Base-by-base conservation (phyloP, 2,797 vertebrate species). In the Chaetophractus vellerosus region DNA sequence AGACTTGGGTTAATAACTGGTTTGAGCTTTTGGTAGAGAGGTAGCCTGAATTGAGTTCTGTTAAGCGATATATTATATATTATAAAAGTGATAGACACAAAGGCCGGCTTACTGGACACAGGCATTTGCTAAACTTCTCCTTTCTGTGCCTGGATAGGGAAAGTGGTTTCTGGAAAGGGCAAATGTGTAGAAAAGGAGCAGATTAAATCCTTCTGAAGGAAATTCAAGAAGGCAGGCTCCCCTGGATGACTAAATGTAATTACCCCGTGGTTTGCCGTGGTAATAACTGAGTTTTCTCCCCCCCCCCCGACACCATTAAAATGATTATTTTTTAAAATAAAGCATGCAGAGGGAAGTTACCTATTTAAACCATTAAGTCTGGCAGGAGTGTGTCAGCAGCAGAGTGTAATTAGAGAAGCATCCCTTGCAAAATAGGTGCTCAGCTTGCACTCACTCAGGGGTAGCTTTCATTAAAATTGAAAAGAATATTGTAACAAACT, bases 231-330 rank as follows among this genome's bases (percentile, higher is more conserved):
- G 66, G 24, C 83, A 86, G 8, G 48, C 38, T 93, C 68, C 31
- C 48, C 48, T 41, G 90, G 55, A 68, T 75, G 52, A 71, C 45
- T 87, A 52, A 87, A 85, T 89, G 6, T 81, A 69, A 41, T 90
- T 61, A 84, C 55, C 24, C n/a, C 52, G 9, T 90, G 61, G 59
- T 85, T 86, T 57, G 3, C 11, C 41, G 18, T 82, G 52, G 50
- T 85, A 82, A 52, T 76, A 82, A 72, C 74, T 85, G 74, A 69
- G 66, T 55, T 92, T 84, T 84, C 94, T 86, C 82, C 91, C 93
- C 92, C 69, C 38, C 41, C 45, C 45, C n/a, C 52, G 26, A 81
- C n/a, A 48, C 23, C 72, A 86, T 92, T 95, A 75, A 93, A 93
- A 59, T 91, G n/a, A 80, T 80, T 87, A 52, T 74, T 33, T 88